Evolutionary conservation across 2,888 invertebrate genomes (phyloP).

Genomic region (Lampropteryx suffumata): DNA sequence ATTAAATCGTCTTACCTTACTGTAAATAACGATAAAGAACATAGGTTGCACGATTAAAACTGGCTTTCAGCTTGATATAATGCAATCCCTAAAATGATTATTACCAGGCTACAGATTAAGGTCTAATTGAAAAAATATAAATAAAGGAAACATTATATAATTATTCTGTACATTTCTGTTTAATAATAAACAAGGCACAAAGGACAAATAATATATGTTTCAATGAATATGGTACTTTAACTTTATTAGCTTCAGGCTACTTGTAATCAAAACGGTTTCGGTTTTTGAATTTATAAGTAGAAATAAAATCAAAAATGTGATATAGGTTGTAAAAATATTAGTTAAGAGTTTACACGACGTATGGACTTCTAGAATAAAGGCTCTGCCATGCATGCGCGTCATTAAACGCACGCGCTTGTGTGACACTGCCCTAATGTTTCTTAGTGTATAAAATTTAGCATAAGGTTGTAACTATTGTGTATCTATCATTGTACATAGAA

Average conservation of each 20-base stretch:
- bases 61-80: background rate
- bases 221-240: background rate
- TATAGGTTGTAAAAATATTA: slow-evolving; percentile 79
- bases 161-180: no score
- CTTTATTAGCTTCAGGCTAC: background rate
- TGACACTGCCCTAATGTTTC: background rate
- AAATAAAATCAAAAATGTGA: slow-evolving; percentile 78
- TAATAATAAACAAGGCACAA: no score
- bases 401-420: no score
- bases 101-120: no score
- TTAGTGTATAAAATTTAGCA: slow-evolving; percentile 57
- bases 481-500: slow-evolving; percentile 74
- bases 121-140: no score
- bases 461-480: slow-evolving; percentile 64
- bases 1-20: slow-evolving; percentile 6
- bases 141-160: no score
- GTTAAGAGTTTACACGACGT: slow-evolving; percentile 69
- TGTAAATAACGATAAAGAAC: slow-evolving; percentile 24
- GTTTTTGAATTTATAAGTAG: slow-evolving; percentile 47
- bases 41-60: background rate
- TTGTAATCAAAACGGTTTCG: slow-evolving; percentile 1
- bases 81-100: no score
- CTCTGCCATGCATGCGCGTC: no score
- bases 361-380: slow-evolving; percentile 49
- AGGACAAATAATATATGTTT: no score